Base-by-base conservation (phyloP, 2,888 invertebrate species). In the Cristatella mucedo region DNA sequence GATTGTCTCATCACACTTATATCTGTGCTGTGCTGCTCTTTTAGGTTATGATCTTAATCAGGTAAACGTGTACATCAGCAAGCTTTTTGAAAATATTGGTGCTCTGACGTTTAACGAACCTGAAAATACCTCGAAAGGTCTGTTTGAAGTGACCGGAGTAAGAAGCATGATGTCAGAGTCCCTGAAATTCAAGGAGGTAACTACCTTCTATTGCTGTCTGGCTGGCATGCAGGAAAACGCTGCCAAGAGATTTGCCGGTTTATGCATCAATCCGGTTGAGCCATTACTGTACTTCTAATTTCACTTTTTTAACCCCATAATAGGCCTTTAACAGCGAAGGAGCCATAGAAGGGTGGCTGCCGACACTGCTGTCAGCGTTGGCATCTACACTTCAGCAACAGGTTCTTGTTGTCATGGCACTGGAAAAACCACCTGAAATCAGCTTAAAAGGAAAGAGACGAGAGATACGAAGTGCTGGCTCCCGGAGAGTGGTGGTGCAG, bases 61-160 rank as follows among this genome's bases (percentile, higher is more conserved):
- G 43, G 53, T 61, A 40, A 62, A 61, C 45, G 40, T 53, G 41
- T 60, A 61, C 46, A 58, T 63, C 44, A 55, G 49, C 49, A 63
- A 63, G 40, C 46, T 63, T 49, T 55, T 62, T 50, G 59, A 58
- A 47, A 60, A 62, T 46, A 52, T 63, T 24, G 59, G 60, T 4
- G 48, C 51, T 31, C 49, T 63, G 21, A 46, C 57, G 22, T 57
- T 50, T 49, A 57, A 59, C 29, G 56, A 57, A 40, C 44, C 49
- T 1, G 53, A 55, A 7, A 55, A 57, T 21, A 49, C 43, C 20
- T 58, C 59, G 21, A 54, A 53, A 31, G 53, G 43, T 32, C 50
- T 48, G 43, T 59, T 53, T 41, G 46, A 54, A 37, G 54, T 63
- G 30, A 56, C 53, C 6, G 59, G 57, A 2, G 55, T 63, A 3